Percentiles rank a stretch among this genome's conserved stretches.
Evolutionary conservation across 1,140 invertebrate genomes (phyloP).

Genomic region (Lerema accius): DNA sequence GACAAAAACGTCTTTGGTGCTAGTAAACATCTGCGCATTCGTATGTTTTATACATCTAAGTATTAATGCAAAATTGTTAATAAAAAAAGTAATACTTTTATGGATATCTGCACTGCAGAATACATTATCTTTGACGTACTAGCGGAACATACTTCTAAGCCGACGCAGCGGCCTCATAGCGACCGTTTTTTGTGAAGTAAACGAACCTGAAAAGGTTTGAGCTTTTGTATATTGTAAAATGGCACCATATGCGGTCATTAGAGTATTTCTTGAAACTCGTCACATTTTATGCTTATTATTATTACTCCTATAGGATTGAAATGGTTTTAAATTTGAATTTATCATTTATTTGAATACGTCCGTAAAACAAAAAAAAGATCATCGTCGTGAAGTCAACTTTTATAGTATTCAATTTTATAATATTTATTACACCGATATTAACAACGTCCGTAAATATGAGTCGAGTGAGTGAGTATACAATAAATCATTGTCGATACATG

Average conservation of each 20-base stretch:
- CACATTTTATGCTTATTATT: not conserved
- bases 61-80: too few species aligned
- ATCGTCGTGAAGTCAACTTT: too few species aligned
- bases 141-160: slow-evolving; percentile 52
- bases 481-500: slow-evolving; percentile 23
- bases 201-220: slow-evolving; percentile 65
- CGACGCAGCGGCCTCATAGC: slow-evolving; percentile 59
- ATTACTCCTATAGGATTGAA: too few species aligned
- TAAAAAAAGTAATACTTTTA: too few species aligned
- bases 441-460: not conserved
- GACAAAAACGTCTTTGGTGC: too few species aligned
- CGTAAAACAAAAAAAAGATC: too few species aligned
- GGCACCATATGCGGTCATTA: slow-evolving; percentile 53
- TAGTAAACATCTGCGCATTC: too few species aligned
- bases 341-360: too few species aligned
- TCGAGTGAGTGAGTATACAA: slow-evolving; percentile 9
- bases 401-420: too few species aligned
- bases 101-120: not conserved
- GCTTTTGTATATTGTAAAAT: slow-evolving; percentile 68
- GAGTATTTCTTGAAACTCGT: slow-evolving; percentile 1
- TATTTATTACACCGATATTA: not conserved
- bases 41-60: too few species aligned
- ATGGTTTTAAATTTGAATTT: too few species aligned
- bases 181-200: slow-evolving; percentile 69
- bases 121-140: slow-evolving; percentile 46